These are phyloP conservation scores for Stenopsyche tienmushanensis DNA, from an alignment of 1,140 invertebrate genomes.

Conservation along the genomic window DNA sequence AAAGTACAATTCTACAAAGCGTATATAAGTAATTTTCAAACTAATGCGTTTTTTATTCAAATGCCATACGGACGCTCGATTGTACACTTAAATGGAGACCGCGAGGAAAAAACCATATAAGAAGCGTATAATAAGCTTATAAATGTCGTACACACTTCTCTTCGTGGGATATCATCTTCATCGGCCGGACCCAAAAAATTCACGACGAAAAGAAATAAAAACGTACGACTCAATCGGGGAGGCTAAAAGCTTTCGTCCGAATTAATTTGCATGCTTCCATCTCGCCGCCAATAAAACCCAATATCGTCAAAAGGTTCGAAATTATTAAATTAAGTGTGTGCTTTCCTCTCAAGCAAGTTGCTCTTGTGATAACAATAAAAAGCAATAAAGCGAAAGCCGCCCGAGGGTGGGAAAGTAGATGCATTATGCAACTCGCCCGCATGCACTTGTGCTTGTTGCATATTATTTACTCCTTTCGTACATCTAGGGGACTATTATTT, in stretches of 20 bases:
- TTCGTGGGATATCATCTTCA: neutral
- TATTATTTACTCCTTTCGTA: neutral
- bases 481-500: neutral
- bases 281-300: too few species aligned
- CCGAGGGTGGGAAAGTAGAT: neutral
- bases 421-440: constrained; percentile 1
- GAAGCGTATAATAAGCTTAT: neutral
- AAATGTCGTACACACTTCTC: neutral
- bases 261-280: too few species aligned
- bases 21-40: neutral
- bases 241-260: too few species aligned
- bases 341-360: too few species aligned
- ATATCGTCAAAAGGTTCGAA: too few species aligned
- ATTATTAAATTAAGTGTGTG: too few species aligned
- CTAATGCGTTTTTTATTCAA: neutral
- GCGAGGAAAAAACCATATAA: neutral
- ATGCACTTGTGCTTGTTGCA: constrained; percentile 7
- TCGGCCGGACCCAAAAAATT: neutral
- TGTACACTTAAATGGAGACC: too few species aligned
- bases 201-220: too few species aligned
- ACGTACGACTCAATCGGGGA: too few species aligned
- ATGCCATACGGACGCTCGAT: too few species aligned
- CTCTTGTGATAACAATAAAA: neutral
- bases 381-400: neutral
- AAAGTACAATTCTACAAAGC: neutral